Evolutionary conservation across 2,888 invertebrate species (phyloP).

Genomic region (Cosmopolites sordidus): DNA sequence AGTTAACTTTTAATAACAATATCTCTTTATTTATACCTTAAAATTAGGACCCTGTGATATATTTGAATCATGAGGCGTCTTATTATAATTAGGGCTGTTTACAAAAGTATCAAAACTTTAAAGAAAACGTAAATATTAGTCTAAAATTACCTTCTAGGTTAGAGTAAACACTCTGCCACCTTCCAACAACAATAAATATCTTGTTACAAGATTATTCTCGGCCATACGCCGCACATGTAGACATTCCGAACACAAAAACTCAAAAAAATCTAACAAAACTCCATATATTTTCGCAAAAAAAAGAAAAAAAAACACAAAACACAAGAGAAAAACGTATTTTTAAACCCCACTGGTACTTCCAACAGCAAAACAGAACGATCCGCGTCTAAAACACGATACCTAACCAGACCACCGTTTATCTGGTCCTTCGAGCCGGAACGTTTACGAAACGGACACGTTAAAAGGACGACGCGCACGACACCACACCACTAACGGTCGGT

Average conservation of each 20-base stretch:
- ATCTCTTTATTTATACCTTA: too few relatives aligned
- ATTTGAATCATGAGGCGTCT: too few relatives aligned
- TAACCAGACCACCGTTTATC: constrained; percentile 10
- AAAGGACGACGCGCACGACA: constrained; percentile 8
- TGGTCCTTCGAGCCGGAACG: too few relatives aligned
- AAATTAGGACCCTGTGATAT: too few relatives aligned
- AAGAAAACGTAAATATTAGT: too few relatives aligned
- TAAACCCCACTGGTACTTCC: too few relatives aligned
- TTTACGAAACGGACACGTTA: constrained; percentile 6
- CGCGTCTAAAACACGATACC: constrained; percentile 6
- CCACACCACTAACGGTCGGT: constrained; percentile 15
- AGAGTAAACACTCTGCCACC: neutral
- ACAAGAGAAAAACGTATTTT: too few relatives aligned
- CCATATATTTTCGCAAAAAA: neutral
- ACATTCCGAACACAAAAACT: neutral
- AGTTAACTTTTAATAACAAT: too few relatives aligned
- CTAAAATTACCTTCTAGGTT: constrained; percentile 1
- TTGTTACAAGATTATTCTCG: neutral
- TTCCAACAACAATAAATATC: neutral
- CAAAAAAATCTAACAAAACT: too few relatives aligned
- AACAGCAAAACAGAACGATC: too few relatives aligned
- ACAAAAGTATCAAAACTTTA: neutral
- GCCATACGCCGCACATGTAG: neutral
- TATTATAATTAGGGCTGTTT: too few relatives aligned
- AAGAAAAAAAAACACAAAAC: neutral